phyloP scores from a whole-genome alignment of 2,797 vertebrate species.

The Halcyon badia region DNA sequence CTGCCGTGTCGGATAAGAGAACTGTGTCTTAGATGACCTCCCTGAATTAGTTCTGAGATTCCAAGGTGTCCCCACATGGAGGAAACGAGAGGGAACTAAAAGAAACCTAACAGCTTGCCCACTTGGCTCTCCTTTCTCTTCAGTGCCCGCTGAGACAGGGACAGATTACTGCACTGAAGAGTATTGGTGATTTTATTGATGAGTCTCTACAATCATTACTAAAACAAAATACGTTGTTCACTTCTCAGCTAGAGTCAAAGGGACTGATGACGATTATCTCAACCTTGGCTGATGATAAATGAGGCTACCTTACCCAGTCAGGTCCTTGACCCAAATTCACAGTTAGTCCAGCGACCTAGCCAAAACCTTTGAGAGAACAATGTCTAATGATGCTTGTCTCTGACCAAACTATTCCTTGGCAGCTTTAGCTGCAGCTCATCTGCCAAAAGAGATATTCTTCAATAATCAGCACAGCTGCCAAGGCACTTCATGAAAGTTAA shows the following conservation, averaged over 20 bases:
- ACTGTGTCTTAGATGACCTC: slow-evolving; percentile 6
- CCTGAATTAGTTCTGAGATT: slow-evolving; percentile 24
- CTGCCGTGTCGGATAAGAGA: neutral
- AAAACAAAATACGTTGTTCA: slow-evolving; percentile 76
- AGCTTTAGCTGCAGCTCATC: slow-evolving; percentile 66
- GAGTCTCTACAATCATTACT: slow-evolving; percentile 76
- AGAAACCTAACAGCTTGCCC: neutral
- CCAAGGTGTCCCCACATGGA: neutral
- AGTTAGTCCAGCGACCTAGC: slow-evolving; percentile 55
- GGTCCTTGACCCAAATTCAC: slow-evolving; percentile 79
- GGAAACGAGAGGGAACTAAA: neutral
- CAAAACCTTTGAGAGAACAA: slow-evolving; percentile 48
- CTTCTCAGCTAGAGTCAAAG: slow-evolving; percentile 74
- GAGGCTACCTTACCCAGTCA: slow-evolving; percentile 26
- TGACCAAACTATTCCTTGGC: slow-evolving; percentile 45
- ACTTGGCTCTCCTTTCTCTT: neutral
- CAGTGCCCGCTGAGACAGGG: slow-evolving; percentile 12
- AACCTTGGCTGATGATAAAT: slow-evolving; percentile 75
- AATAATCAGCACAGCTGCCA: slow-evolving; percentile 40
- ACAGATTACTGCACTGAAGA: slow-evolving; percentile 55
- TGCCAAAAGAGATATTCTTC: slow-evolving; percentile 42
- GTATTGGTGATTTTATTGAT: slow-evolving; percentile 80
- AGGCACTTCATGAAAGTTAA: slow-evolving; percentile 25
- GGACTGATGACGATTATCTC: slow-evolving; percentile 73
- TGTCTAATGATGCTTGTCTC: slow-evolving; percentile 71